These are phyloP conservation scores for Glaucidium brasilianum DNA, from an alignment of 2,113 vertebrate genomes.

Conservation along the genomic window DNA sequence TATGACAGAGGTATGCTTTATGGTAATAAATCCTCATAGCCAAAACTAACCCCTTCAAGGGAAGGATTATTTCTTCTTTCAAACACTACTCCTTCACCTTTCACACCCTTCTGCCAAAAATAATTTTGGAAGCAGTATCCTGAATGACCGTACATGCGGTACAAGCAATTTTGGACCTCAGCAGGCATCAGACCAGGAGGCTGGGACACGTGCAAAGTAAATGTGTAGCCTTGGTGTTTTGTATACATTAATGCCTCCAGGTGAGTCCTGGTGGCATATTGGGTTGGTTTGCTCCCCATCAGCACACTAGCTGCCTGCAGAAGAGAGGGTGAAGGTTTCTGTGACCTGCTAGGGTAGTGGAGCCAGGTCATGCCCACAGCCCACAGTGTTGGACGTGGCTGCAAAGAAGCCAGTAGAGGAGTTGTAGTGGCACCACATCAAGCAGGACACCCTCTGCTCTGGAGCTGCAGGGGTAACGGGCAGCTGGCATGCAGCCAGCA, in stretches of 20 bases:
- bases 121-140: neutral
- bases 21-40: neutral
- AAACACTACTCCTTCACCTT: neutral
- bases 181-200: neutral
- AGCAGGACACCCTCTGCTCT: neutral
- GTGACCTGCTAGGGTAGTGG: neutral
- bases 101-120: neutral
- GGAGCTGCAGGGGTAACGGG: neutral
- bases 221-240: neutral
- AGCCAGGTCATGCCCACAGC: neutral
- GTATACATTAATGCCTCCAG: fast-evolving
- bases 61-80: constrained; percentile 15
- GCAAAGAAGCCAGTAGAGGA: neutral
- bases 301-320: neutral
- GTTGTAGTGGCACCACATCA: fast-evolving
- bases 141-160: neutral
- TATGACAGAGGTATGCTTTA: neutral
- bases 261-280: neutral
- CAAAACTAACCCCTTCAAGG: neutral
- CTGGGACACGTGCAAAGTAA: neutral
- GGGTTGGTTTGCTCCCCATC: neutral
- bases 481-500: neutral
- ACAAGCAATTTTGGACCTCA: neutral
- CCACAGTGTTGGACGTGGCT: neutral
- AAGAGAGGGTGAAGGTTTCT: neutral